Conservation (phyloP, 1,140 invertebrate species). For the Drosophila triauraria region DNA sequence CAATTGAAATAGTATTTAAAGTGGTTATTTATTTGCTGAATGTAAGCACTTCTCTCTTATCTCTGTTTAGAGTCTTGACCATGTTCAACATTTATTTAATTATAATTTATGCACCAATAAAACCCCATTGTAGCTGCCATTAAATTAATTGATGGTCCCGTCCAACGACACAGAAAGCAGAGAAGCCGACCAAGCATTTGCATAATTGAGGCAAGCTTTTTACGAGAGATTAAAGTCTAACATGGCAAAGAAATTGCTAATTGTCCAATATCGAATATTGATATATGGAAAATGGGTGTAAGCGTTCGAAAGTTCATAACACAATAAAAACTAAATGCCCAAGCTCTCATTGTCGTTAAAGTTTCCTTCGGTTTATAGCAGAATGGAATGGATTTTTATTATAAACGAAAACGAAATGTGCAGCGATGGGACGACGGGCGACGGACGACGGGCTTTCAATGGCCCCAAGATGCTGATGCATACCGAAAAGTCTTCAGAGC, state of each 20-base stretch:
- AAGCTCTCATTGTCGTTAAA: constrained; percentile 43
- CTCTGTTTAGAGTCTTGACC: constrained; percentile 13
- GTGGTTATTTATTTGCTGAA: not conserved
- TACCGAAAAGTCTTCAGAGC: constrained; percentile 58
- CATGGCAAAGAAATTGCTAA: constrained; percentile 34
- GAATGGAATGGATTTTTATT: constrained; percentile 48
- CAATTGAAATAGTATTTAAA: not conserved
- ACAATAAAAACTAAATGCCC: constrained; percentile 52
- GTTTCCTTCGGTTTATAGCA: constrained; percentile 28
- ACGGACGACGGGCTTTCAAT: constrained; percentile 18
- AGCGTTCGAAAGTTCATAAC: constrained; percentile 36
- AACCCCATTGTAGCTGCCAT: constrained; percentile 53
- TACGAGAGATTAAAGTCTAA: constrained; percentile 37
- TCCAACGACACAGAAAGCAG: constrained; percentile 11
- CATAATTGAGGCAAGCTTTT: constrained; percentile 51
- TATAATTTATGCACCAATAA: constrained; percentile 66
- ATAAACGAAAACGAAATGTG: constrained; percentile 63
- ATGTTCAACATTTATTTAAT: constrained; percentile 62
- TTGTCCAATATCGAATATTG: constrained; percentile 37
- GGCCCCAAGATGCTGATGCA: constrained; percentile 58
- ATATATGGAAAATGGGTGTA: constrained; percentile 24
- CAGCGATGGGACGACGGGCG: constrained; percentile 13
- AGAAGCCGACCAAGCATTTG: constrained; percentile 34
- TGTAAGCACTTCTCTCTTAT: constrained; percentile 7
- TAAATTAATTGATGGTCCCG: constrained; percentile 59